Evolutionary conservation across 2,797 vertebrate genomes (phyloP).

Genomic region (Vultur gryphus): DNA sequence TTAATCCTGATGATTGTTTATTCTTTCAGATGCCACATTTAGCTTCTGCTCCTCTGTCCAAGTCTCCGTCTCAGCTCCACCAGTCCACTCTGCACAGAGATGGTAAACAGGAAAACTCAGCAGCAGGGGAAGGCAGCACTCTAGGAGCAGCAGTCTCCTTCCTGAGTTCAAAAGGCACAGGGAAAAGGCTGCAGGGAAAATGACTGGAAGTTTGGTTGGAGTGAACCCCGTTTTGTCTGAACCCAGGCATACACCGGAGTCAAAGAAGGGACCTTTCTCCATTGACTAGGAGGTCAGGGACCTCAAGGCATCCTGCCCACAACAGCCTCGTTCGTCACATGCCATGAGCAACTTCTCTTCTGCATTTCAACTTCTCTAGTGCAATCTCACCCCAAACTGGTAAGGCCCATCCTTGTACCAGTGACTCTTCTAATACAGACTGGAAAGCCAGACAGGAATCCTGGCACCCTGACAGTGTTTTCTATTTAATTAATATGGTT

Average conservation of each 20-base stretch:
- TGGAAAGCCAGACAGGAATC: not conserved
- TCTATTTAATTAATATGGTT: not conserved
- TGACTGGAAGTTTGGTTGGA: not conserved
- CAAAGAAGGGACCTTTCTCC: not conserved
- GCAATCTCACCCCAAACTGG: not conserved
- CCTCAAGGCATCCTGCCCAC: not conserved
- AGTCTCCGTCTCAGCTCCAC: not conserved
- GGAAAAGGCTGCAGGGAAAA: not conserved
- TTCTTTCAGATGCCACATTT: not conserved
- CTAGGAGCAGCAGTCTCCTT: not conserved
- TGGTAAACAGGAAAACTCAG: not conserved
- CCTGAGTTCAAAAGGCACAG: not conserved
- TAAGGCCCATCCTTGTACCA: not conserved
- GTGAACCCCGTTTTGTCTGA: not conserved
- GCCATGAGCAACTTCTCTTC: not conserved
- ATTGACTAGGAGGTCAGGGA: not conserved
- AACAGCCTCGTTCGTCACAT: not conserved
- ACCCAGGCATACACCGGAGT: not conserved
- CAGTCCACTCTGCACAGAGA: not conserved
- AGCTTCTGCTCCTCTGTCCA: not conserved
- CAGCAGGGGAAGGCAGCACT: not conserved
- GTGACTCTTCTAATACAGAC: not conserved
- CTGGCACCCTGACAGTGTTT: not conserved
- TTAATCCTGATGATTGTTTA: not conserved
- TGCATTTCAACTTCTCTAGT: not conserved